Percentiles rank a stretch among this genome's conserved stretches.
Evolutionary conservation across 1,140 invertebrate species (phyloP).

Genomic region (Zaprionus lachaisei): DNA sequence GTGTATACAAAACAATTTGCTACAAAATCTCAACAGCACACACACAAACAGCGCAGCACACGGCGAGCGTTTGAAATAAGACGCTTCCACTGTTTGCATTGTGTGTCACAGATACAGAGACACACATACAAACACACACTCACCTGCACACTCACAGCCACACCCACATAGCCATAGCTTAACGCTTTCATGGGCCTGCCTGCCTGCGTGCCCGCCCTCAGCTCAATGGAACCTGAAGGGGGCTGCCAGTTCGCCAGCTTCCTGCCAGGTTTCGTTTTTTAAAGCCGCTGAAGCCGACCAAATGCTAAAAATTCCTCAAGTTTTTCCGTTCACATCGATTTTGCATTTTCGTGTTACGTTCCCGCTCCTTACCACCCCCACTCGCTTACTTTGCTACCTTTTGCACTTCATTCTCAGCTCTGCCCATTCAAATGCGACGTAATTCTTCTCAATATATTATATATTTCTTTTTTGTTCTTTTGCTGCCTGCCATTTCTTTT

Average conservation of each 20-base stretch:
- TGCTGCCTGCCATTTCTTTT: conserved; percentile 49
- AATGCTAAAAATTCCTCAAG: conserved; percentile 44
- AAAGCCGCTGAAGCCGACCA: conserved; percentile 54
- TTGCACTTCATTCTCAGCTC: background rate
- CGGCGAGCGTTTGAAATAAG: conserved; percentile 53
- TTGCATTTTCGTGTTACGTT: conserved; percentile 62
- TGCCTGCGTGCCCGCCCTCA: conserved; percentile 16
- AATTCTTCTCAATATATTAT: conserved; percentile 42
- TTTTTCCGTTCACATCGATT: conserved; percentile 57
- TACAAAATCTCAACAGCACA: conserved; percentile 39
- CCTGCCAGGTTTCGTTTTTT: conserved; percentile 42
- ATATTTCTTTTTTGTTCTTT: background rate
- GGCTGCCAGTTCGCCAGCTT: conserved; percentile 19
- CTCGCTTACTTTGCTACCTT: background rate
- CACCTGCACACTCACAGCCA: background rate
- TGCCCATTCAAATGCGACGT: conserved; percentile 23
- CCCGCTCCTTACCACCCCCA: conserved; percentile 22
- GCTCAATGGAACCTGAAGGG: background rate
- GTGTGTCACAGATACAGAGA: conserved; percentile 54
- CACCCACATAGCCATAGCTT: background rate
- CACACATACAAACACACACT: background rate
- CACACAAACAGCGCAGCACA: conserved; percentile 9
- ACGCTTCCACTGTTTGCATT: conserved; percentile 61
- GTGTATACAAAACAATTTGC: conserved; percentile 59
- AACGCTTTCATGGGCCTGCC: conserved; percentile 16